These are phyloP conservation scores for Limnephilus auricula DNA, from an alignment of 2,888 invertebrate species.

Conservation along the genomic window DNA sequence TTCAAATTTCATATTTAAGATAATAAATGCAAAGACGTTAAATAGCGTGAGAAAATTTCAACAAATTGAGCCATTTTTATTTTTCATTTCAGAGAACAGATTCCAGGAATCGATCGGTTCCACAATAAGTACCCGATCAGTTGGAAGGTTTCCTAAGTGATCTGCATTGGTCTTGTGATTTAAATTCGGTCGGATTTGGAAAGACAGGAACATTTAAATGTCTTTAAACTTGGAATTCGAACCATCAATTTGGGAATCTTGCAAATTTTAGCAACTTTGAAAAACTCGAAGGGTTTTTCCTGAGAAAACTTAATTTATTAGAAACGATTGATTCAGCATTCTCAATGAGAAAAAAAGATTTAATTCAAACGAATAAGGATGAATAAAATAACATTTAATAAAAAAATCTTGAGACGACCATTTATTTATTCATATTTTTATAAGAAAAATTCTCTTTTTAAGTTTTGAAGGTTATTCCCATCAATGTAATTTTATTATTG, in stretches of 20 bases:
- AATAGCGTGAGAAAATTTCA: no score
- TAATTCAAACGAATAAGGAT: no score
- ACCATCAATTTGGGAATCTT: not conserved
- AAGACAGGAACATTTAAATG: constrained; percentile 6
- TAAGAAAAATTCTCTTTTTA: no score
- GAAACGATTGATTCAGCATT: not conserved
- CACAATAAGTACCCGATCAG: not conserved
- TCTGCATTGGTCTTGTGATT: constrained; percentile 29
- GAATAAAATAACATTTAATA: no score
- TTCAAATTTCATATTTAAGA: no score
- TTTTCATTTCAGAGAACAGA: not conserved
- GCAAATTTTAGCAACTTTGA: not conserved
- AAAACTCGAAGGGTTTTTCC: not conserved
- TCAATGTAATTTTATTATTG: no score
- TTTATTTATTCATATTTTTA: no score
- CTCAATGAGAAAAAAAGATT: not conserved
- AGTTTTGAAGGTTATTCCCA: no score
- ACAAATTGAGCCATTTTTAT: no score
- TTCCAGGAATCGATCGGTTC: not conserved
- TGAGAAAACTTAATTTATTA: not conserved
- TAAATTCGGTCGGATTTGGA: constrained; percentile 9
- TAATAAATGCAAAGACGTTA: no score
- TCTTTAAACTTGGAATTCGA: not conserved
- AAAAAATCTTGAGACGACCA: no score
- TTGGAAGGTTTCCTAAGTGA: constrained; percentile 21